Conservation (phyloP, 2,113 vertebrate genomes). For the Proteles cristata region DNA sequence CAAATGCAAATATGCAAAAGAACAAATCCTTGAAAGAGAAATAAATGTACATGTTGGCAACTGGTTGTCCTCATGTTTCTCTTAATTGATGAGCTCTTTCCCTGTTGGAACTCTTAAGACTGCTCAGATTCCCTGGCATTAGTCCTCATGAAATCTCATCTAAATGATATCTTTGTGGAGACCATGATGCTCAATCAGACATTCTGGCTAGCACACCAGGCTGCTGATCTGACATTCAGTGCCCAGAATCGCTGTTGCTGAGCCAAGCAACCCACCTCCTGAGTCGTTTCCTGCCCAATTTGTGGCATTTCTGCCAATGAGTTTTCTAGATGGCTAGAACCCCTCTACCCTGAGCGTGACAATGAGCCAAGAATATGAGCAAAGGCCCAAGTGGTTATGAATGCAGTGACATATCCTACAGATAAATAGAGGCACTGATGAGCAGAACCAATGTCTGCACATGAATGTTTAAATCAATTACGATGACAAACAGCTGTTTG, state of each 20-base stretch:
- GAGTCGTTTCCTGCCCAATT: slow-evolving; percentile 9
- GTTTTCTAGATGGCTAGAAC: slow-evolving; percentile 16
- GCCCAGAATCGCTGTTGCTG: neutral
- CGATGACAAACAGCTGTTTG: neutral
- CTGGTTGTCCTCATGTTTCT: neutral
- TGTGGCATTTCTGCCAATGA: neutral
- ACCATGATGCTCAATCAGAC: neutral
- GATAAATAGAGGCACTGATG: neutral
- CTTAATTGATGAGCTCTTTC: slow-evolving; percentile 1
- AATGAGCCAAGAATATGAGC: neutral
- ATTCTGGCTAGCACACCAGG: slow-evolving; percentile 19
- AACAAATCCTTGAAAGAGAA: slow-evolving; percentile 60
- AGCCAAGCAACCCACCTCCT: slow-evolving; percentile 24
- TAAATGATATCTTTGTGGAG: slow-evolving; percentile 40
- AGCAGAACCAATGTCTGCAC: neutral
- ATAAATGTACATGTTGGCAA: slow-evolving; percentile 45
- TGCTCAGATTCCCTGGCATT: slow-evolving; percentile 16
- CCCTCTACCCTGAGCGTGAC: neutral
- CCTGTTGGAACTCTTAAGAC: neutral
- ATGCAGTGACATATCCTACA: neutral
- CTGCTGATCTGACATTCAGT: neutral
- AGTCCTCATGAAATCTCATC: slow-evolving; percentile 46
- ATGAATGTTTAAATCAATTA: neutral
- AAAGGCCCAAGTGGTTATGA: neutral
- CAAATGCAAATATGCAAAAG: slow-evolving; percentile 69